Evolutionary conservation across 2,113 vertebrate genomes (phyloP).

Genomic region (Crotalus viridis): DNA sequence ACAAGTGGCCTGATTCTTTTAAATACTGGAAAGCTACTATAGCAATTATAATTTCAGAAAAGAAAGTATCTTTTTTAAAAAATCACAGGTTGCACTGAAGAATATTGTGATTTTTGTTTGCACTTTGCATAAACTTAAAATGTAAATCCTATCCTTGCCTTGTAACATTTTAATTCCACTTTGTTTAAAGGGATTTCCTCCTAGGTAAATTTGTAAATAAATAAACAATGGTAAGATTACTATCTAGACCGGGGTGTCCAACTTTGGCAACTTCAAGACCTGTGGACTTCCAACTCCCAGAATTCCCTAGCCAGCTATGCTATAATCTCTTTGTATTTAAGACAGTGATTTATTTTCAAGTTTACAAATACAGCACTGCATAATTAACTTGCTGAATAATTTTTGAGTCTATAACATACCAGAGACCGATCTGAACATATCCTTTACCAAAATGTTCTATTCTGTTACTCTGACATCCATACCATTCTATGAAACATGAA

Average conservation of each 20-base stretch:
- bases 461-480: background rate
- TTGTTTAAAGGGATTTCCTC: background rate
- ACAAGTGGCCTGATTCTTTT: background rate
- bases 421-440: background rate
- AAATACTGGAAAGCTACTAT: background rate
- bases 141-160: background rate
- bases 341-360: background rate
- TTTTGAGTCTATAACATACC: background rate
- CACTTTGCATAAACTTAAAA: background rate
- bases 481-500: background rate
- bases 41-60: background rate
- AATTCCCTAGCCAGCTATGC: background rate
- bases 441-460: background rate
- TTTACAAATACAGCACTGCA: background rate
- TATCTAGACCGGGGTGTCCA: background rate
- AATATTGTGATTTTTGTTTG: background rate
- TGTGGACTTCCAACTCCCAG: background rate
- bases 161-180: background rate
- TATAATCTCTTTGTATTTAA: background rate
- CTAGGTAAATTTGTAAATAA: background rate
- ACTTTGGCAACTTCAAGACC: background rate
- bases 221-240: background rate
- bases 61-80: background rate
- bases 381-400: background rate
- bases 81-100: background rate